Evolutionary conservation across 2,113 vertebrate genomes (phyloP).

Genomic region (Tupaia tana): DNA sequence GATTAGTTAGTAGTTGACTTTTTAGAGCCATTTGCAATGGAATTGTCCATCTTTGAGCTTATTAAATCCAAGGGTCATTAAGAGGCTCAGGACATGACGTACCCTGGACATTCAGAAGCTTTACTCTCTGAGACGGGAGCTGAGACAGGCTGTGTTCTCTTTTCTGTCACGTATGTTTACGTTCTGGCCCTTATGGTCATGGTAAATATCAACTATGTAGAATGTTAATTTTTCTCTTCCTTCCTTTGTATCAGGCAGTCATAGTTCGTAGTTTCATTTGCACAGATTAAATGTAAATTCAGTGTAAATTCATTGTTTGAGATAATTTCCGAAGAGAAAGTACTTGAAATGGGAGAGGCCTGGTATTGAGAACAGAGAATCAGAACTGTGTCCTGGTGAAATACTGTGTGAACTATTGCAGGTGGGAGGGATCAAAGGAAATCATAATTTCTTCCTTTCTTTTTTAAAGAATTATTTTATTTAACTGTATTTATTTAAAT

Average conservation of each 20-base stretch:
- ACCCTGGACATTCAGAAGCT: background rate
- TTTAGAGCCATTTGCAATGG: background rate
- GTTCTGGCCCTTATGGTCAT: background rate
- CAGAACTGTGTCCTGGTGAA: background rate
- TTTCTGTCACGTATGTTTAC: too few species aligned
- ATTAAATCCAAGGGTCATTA: background rate
- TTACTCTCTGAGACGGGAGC: background rate
- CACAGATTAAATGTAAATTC: background rate
- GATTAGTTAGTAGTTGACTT: background rate
- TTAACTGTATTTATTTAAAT: too few species aligned
- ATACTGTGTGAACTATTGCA: background rate
- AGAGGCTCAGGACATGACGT: background rate
- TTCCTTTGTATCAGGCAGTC: background rate
- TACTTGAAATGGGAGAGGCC: background rate
- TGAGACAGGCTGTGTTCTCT: background rate
- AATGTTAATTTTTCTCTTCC: background rate
- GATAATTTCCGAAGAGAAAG: background rate
- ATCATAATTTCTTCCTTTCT: background rate
- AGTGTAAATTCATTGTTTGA: background rate
- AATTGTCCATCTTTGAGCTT: background rate
- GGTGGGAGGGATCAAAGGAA: background rate
- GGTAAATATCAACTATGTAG: background rate
- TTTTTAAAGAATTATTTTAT: too few species aligned
- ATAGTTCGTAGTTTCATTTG: conserved; percentile 13
- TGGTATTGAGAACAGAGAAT: background rate